A percentile compares a stretch with the other conserved stretches of the same genome.
Conservation (phyloP, 2,113 vertebrate species). For the Alethe diademata region DNA sequence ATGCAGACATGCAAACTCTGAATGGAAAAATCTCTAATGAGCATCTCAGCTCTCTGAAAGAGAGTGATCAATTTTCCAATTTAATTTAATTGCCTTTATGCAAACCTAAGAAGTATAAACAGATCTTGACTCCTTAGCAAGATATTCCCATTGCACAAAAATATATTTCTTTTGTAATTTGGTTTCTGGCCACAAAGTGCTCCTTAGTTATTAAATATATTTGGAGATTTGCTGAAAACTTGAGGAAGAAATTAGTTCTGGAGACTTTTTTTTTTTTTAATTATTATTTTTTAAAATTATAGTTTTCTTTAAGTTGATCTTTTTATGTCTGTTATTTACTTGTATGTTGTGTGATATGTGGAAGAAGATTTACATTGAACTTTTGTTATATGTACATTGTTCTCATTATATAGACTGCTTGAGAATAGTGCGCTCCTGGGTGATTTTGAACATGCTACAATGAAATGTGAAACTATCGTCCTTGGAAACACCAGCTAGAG, state of each 20-base stretch:
- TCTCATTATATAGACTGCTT: slow-evolving; percentile 93
- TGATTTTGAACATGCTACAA: slow-evolving; percentile 85
- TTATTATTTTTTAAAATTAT: neutral
- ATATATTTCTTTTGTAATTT: slow-evolving; percentile 63
- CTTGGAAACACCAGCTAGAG: slow-evolving; percentile 87
- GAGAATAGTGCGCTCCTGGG: slow-evolving; percentile 88
- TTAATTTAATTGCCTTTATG: slow-evolving; percentile 72
- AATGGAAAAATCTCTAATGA: slow-evolving; percentile 64
- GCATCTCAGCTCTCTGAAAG: slow-evolving; percentile 23
- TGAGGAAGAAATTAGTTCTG: slow-evolving; percentile 71
- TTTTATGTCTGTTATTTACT: slow-evolving; percentile 63
- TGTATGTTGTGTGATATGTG: slow-evolving; percentile 67
- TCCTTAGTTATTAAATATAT: slow-evolving; percentile 73
- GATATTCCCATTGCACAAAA: slow-evolving; percentile 51
- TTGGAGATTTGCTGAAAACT: slow-evolving; percentile 68
- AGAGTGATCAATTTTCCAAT: slow-evolving; percentile 63
- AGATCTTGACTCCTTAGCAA: slow-evolving; percentile 41
- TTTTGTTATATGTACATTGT: slow-evolving; percentile 83
- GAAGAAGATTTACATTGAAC: slow-evolving; percentile 73
- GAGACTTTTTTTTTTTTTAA: neutral
- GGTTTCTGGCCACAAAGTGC: slow-evolving; percentile 73
- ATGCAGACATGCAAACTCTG: slow-evolving; percentile 57
- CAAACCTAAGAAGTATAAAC: slow-evolving; percentile 58
- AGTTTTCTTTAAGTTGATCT: slow-evolving; percentile 30
- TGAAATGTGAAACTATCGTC: slow-evolving; percentile 83